Conservation (phyloP, 2,797 vertebrate species). For the Amazona finschi region DNA sequence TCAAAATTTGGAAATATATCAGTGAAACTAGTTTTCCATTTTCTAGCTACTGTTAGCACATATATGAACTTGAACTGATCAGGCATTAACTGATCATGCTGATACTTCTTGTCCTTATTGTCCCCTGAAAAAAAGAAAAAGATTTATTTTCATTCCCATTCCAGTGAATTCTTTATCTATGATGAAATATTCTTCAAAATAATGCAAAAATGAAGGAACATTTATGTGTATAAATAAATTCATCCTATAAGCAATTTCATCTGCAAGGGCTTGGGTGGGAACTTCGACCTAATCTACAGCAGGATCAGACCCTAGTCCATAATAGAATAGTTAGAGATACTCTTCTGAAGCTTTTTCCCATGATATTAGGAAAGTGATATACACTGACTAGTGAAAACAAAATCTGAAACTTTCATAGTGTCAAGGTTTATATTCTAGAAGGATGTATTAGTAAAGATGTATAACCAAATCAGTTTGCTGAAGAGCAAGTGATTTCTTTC, state of each 20-base stretch:
- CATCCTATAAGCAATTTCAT: not conserved
- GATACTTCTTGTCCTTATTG: not conserved
- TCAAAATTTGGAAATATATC: not conserved
- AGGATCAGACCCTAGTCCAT: not conserved
- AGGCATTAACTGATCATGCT: not conserved
- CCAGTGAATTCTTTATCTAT: not conserved
- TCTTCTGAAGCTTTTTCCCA: not conserved
- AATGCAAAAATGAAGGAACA: not conserved
- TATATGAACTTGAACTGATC: not conserved
- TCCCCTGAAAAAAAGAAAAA: not conserved
- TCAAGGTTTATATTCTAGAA: not conserved
- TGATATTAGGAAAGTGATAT: not conserved
- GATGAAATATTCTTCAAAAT: not conserved
- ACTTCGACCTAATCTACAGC: not conserved
- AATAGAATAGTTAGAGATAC: not conserved
- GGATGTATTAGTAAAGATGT: not conserved
- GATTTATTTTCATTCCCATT: not conserved
- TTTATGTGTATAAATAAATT: not conserved
- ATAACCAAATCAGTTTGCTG: slow-evolving; percentile 9
- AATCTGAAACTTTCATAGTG: not conserved
- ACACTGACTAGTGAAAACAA: not conserved
- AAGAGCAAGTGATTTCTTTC: slow-evolving; percentile 32
- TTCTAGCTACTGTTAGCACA: not conserved
- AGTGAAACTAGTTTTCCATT: not conserved
- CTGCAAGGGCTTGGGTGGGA: not conserved